Evolutionary conservation across 37 sponge, comb jelly and placozoan species (phyloP), one percentile per base, ranked within the genome.

Genomic region (Amphimedon queenslandica): DNA sequence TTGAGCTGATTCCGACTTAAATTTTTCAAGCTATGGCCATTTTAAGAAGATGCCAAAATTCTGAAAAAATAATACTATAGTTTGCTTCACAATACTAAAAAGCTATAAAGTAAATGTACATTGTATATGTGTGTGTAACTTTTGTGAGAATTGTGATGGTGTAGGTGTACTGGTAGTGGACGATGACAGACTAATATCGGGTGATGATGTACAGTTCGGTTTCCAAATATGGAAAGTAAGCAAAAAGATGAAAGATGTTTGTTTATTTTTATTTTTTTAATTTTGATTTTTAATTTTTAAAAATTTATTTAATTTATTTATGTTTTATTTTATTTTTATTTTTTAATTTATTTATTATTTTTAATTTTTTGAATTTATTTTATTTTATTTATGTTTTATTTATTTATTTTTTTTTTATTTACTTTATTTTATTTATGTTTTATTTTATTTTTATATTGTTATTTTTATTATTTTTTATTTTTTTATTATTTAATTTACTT

Each of bases 151-250:
- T 40, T 40, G 10, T 6, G 1, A 31, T 36, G n/a, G 32, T 73
- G 3, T 40, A 77, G 78, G 68, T 67, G 79, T 69, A 24, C n/a
- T 34, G 27, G 21, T 69, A 18, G 69, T 58, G 25, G 79, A 78
- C 67, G 79, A 78, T 78, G 79, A 78, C 40, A 40, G 79, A 32
- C 5, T 57, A 13, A 24, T 69, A 28, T 27, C 34, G 4, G 2
- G 35, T 10, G 20, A 2, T 33, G 79, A 78, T 33, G 23, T 78
- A 18, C 21, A 56, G 0, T 68, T 68, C 58, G 69, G 57, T 21
- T 78, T 67, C 56, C 33, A 37, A 55, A 61, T 38, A n/a, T 78
- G 79, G 79, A 58, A 69, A 57, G 79, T 78, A 39, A 37, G 76
- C 11, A 25, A 1, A 6, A 5, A 38, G 55, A 72, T 34, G 24